These are phyloP conservation scores for Bufo bufo DNA, from an alignment of 2,113 vertebrate genomes.

Conservation along the genomic window DNA sequence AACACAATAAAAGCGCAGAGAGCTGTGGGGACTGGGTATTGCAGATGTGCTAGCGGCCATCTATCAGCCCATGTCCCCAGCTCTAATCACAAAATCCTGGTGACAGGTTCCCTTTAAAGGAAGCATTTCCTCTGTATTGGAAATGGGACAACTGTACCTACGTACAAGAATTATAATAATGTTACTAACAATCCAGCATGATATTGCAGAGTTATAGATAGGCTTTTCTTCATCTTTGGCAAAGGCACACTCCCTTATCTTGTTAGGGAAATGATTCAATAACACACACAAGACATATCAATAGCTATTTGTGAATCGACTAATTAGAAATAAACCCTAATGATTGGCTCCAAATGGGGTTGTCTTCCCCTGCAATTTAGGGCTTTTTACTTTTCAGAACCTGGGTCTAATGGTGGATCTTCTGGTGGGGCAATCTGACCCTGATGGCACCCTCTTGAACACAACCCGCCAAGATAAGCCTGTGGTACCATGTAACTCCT, in stretches of 20 bases:
- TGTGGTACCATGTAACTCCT: too few species aligned
- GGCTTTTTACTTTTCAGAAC: neutral
- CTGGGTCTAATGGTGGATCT: neutral
- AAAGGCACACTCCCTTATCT: neutral
- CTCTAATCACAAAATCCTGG: too few species aligned
- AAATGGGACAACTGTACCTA: neutral
- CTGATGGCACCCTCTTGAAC: too few species aligned
- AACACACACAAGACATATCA: neutral
- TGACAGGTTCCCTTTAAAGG: neutral
- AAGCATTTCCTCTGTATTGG: too few species aligned
- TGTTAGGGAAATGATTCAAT: too few species aligned
- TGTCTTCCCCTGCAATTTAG: neutral
- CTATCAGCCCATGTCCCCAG: too few species aligned
- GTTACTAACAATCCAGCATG: neutral
- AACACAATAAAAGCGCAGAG: too few species aligned
- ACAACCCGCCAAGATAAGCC: too few species aligned
- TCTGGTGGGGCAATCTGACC: too few species aligned
- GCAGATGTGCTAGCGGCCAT: too few species aligned
- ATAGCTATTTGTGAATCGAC: neutral
- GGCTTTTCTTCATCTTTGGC: neutral
- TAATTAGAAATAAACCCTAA: neutral
- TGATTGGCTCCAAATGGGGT: neutral
- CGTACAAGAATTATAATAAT: neutral
- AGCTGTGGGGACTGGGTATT: too few species aligned
- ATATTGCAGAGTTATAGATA: neutral